Conservation (phyloP, 2,797 vertebrate species). For the Hapalemur alaotrensis region DNA sequence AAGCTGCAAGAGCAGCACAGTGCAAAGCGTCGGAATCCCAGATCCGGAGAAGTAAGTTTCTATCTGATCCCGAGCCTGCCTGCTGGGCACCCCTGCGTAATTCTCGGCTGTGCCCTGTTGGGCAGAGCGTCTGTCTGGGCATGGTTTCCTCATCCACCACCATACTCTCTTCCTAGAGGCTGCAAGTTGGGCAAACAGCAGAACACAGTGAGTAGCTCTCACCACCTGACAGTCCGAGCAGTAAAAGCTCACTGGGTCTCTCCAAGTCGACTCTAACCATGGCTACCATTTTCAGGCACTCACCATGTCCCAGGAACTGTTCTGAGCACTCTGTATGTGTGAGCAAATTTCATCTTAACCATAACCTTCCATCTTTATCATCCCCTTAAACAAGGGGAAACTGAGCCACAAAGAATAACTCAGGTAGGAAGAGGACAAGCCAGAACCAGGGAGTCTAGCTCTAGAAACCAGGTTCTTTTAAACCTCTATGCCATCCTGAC, state of each 20-base stretch:
- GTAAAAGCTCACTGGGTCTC: neutral
- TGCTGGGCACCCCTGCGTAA: neutral
- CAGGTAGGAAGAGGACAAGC: neutral
- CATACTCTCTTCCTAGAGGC: neutral
- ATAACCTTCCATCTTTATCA: neutral
- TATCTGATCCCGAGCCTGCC: fast-evolving
- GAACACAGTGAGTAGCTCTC: neutral
- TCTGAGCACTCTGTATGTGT: fast-evolving
- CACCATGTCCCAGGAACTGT: neutral
- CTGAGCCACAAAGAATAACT: neutral
- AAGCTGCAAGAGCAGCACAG: neutral
- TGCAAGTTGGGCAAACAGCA: fast-evolving
- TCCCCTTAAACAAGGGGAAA: neutral
- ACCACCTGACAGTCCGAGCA: neutral
- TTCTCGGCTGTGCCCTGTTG: neutral
- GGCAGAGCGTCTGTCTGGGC: neutral
- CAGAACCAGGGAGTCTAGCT: neutral
- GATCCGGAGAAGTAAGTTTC: neutral
- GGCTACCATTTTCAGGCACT: neutral
- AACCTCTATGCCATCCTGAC: neutral
- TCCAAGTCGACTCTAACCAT: neutral
- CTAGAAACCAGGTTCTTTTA: neutral
- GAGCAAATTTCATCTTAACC: neutral
- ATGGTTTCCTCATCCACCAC: neutral
- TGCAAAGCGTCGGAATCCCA: fast-evolving